Conservation (phyloP, 2,113 vertebrate genomes). For the Dipodomys ordii region DNA sequence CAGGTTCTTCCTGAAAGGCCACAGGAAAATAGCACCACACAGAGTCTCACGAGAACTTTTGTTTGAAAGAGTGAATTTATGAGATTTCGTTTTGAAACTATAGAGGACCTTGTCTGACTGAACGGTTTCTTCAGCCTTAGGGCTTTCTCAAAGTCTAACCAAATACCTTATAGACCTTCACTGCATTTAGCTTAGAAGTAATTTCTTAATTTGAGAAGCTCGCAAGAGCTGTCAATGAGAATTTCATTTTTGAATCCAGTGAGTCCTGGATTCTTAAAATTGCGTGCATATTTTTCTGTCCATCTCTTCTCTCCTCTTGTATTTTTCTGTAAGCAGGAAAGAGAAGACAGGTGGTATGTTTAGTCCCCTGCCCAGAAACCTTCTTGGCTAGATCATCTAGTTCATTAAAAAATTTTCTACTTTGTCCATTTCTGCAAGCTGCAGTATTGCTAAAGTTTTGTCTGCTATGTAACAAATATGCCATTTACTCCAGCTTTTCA, state of each 20-base stretch:
- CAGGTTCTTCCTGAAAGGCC: neutral
- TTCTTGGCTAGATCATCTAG: neutral
- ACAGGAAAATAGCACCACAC: neutral
- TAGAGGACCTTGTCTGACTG: neutral
- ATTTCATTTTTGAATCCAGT: slow-evolving; percentile 48
- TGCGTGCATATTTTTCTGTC: neutral
- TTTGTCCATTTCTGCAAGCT: neutral
- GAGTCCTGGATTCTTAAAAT: slow-evolving; percentile 7
- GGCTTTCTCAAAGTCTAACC: slow-evolving; percentile 1
- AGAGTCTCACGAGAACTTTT: neutral
- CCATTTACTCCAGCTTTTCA: neutral
- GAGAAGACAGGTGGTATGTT: neutral
- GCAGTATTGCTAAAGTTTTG: neutral
- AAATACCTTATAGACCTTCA: neutral
- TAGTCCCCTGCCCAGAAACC: neutral
- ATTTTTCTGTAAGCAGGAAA: neutral
- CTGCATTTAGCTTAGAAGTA: slow-evolving; percentile 25
- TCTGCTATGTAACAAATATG: neutral
- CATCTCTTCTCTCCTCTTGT: neutral
- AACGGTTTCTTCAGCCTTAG: neutral
- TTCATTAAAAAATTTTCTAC: neutral
- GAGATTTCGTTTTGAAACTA: neutral
- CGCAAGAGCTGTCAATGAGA: neutral
- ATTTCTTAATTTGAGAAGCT: slow-evolving; percentile 20
- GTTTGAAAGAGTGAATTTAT: neutral